Evolutionary conservation across 2,113 vertebrate genomes (phyloP), one percentile per base, ranked within the genome.

Genomic region (Tychaedon coryphoeus): DNA sequence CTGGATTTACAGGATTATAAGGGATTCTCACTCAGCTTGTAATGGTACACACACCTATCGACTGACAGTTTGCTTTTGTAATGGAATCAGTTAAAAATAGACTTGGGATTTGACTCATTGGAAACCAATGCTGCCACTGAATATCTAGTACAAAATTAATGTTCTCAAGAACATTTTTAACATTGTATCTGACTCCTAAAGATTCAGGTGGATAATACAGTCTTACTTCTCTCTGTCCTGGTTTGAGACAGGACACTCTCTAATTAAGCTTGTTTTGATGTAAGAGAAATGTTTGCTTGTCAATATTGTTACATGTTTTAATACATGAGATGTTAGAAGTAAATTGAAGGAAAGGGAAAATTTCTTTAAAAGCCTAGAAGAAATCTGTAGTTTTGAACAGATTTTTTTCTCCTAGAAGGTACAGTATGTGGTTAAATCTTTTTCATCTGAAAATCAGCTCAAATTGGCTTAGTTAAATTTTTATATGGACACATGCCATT

Each of bases 41-140:
- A 67, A 67, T 88, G 42, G 71, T 50, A 64, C 40, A 83, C 28
- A 60, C 14, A 56, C 34, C 56, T 77, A 25, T 61, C 0, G 7
- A 83, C 72, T 94, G 69, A 31, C 84, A 83, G 53, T 77, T 89
- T 90, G 60, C 51, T 88, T 90, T 67, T 70, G 31, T 74, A 86
- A 86, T 86, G 70, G 71, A 76, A 73, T 83, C 43, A 26, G 69
- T 66, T 86, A 93, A 92, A 93, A 93, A 86, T 24, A 83, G 64
- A 56, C 31, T 86, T 92, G 38, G n/a, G 22, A 74, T 90, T 88
- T 88, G 74, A 60, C 45, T 94, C 50, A 60, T 38, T 78, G 71
- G 64, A 95, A 96, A 77, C n/a, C 45, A 79, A 23, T 71, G 53
- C 42, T 74, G 38, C 36, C 60, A 42, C 34, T 86, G 45, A 86